Evolutionary conservation across 2,888 invertebrate genomes (phyloP).

Genomic region (Schizotus pectinicornis): DNA sequence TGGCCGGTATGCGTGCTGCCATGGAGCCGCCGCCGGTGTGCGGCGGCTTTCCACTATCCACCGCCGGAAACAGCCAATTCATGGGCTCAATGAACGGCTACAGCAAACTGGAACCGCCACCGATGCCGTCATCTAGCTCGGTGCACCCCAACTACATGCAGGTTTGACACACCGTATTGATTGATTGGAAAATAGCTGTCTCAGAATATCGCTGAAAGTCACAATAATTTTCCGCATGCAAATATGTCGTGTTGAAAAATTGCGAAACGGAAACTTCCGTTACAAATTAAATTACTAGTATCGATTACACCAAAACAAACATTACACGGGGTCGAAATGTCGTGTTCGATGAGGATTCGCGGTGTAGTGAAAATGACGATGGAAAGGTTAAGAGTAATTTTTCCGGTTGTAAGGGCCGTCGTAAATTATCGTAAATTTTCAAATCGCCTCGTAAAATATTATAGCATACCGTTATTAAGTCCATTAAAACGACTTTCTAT

Average conservation of each 20-base stretch:
- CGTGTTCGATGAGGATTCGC: background rate
- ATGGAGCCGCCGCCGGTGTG: constrained; percentile 48
- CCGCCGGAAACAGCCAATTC: constrained; percentile 45
- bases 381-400: too few relatives aligned
- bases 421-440: background rate
- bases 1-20: constrained; percentile 43
- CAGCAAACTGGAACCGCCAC: constrained; percentile 47
- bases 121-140: constrained; percentile 39
- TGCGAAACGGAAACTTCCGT: background rate
- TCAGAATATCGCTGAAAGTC: background rate
- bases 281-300: constrained; percentile 6
- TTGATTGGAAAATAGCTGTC: constrained; percentile 19
- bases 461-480: background rate
- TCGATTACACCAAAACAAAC: constrained; percentile 11
- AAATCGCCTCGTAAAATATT: background rate
- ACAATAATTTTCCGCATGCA: constrained; percentile 23
- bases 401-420: too few relatives aligned
- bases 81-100: constrained; percentile 47
- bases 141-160: constrained; percentile 48
- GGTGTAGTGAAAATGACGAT: background rate
- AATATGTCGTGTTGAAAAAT: background rate
- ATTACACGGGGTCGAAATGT: constrained; percentile 1
- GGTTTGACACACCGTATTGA: constrained; percentile 36
- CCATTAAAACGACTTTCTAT: constrained; percentile 17
- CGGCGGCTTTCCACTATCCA: constrained; percentile 44